phyloP scores from a whole-genome alignment of 2,113 vertebrate species.

The Ailuropoda melanoleuca region DNA sequence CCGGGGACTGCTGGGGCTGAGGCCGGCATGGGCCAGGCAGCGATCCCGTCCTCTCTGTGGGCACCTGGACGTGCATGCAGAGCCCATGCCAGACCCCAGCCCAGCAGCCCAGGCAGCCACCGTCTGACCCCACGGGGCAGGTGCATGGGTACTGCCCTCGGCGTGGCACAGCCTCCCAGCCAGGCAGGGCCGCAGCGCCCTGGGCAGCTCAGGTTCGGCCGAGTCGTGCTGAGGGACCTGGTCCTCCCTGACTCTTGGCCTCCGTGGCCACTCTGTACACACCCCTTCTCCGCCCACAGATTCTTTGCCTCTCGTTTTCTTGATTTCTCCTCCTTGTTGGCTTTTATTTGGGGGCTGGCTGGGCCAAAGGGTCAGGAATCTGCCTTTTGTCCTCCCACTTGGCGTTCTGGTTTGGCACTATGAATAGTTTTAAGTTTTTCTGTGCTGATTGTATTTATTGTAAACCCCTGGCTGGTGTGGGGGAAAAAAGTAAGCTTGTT shows the following conservation, averaged over 20 bases:
- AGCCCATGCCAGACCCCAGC: background rate
- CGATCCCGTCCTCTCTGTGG: background rate
- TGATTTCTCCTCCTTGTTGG: background rate
- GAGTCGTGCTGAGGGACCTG: background rate
- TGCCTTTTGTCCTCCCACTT: background rate
- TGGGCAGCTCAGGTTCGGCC: background rate
- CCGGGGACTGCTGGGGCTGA: no score
- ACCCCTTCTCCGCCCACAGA: background rate
- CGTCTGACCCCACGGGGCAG: background rate
- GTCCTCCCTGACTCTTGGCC: background rate
- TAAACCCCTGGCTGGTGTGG: conserved; percentile 15
- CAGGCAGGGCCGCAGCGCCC: background rate
- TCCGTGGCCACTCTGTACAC: background rate
- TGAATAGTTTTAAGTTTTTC: background rate
- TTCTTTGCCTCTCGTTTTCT: background rate
- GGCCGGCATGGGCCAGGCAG: background rate
- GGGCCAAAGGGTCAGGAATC: conserved; percentile 7
- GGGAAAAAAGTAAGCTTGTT: no score
- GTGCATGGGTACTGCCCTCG: background rate
- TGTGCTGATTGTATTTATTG: conserved; percentile 48
- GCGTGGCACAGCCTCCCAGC: background rate
- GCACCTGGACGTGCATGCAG: background rate
- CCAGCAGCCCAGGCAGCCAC: conserved; percentile 53
- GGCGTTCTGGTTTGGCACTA: conserved; percentile 18
- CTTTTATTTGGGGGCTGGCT: conserved; percentile 33